Base-by-base conservation (phyloP, 37 sponge, comb jelly and placozoan genomes). In the Beroe forskalii region DNA sequence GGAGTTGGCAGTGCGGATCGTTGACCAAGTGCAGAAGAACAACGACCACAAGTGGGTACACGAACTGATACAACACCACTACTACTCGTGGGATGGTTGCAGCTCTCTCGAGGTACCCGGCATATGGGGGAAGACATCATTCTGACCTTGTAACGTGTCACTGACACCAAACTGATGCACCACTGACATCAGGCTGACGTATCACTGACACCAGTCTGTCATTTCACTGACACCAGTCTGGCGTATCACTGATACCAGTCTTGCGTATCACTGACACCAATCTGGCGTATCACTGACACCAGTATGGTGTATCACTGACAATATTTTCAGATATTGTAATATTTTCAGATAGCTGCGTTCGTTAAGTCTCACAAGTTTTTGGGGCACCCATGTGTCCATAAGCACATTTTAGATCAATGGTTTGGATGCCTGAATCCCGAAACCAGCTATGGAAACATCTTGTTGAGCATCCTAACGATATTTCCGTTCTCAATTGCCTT, bases 341-440 rank as follows among this genome's bases (percentile, higher is more conserved):
- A 55, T 55, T 63, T 20, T 20, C 66, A 63, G 66, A 63, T 63
- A 8, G 66, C 66, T n/a, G 66, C 66, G 66, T 63, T 63, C 66
- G 25, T 63, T 24, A 63, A 63, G 23, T 63, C 66, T 3, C 66
- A 63, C 66, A 24, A 23, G 66, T 63, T 63, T 63, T 30, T 63
- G 66, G 66, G 66, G 25, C 66, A 63, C 66, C 66, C 66, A 23
- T 24, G 66, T 28, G 66, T 63, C 20, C 66, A 63, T 30, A 63
- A 63, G 66, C 25, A 63, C 66, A 30, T 63, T 8, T 28, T 30
- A 20, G 66, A 63, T 63, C 20, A 30, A 24, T 63, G 66, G 66
- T 28, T 63, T 24, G 66, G 66, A 20, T 63, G 28, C 25, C 25
- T 63, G 25, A 30, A 63, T 20, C 66, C 66, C 2, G 66, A 63